Percentiles rank a stretch among this genome's conserved stretches.
These are phyloP conservation scores for Temnothorax nylanderi DNA, from an alignment of 1,140 invertebrate genomes.

Conservation along the genomic window DNA sequence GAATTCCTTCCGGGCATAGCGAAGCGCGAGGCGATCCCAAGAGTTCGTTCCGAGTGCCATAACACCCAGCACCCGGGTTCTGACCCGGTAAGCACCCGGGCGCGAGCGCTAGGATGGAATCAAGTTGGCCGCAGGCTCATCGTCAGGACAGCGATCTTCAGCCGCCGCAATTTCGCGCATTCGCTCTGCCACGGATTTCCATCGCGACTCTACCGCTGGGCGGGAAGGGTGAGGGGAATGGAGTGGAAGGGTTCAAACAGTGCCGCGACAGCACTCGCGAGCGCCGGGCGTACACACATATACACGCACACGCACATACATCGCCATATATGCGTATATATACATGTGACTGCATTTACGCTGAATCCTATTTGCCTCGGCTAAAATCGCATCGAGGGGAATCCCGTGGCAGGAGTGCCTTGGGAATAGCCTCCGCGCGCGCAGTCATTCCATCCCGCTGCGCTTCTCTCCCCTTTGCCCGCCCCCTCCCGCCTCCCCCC, in stretches of 20 bases:
- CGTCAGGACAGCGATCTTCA: conserved; percentile 51
- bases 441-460: conserved; percentile 59
- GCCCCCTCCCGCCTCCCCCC: not conserved
- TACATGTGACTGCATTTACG: conserved; percentile 71
- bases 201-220: not conserved
- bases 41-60: conserved; percentile 62
- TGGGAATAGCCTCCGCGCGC: conserved; percentile 71
- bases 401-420: conserved; percentile 69
- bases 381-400: conserved; percentile 70
- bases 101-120: conserved; percentile 64
- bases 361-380: conserved; percentile 74
- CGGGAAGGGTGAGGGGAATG: not conserved
- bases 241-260: conserved; percentile 59
- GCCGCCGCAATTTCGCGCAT: conserved; percentile 47
- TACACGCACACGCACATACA: not conserved
- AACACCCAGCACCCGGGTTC: conserved; percentile 51
- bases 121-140: conserved; percentile 61
- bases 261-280: conserved; percentile 60
- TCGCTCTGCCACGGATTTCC: conserved; percentile 63
- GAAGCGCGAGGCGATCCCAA: conserved; percentile 20
- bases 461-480: conserved; percentile 8
- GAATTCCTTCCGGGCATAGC: conserved; percentile 40
- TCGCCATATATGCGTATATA: not conserved
- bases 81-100: conserved; percentile 56
- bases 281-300: not conserved